Percentiles rank a stretch among this genome's conserved stretches.
Evolutionary conservation across 2,888 invertebrate species (phyloP).

Genomic region (Spisula solida): DNA sequence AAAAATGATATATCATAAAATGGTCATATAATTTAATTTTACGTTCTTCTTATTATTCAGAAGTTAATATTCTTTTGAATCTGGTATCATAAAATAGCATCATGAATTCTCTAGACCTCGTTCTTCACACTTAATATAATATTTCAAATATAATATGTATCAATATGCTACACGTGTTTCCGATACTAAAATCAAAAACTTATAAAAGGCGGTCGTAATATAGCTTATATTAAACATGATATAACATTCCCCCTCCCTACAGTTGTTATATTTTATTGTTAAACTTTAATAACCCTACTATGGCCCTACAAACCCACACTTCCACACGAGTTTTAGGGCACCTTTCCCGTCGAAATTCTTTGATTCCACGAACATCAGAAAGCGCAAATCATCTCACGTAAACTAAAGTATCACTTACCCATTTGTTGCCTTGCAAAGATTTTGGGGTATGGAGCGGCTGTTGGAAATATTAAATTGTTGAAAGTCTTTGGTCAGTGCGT

Average conservation of each 20-base stretch:
- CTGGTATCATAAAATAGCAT: background rate
- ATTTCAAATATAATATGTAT: background rate
- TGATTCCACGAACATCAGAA: conserved; percentile 23
- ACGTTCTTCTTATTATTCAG: background rate
- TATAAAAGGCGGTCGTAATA: background rate
- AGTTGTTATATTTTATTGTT: conserved; percentile 27
- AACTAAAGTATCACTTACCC: conserved; percentile 38
- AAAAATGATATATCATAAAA: background rate
- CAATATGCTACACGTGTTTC: conserved; percentile 5
- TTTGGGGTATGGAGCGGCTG: conserved; percentile 36
- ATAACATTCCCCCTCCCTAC: conserved; percentile 19
- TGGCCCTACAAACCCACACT: background rate
- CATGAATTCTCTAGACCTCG: background rate
- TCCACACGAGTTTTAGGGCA: conserved; percentile 26
- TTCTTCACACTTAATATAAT: background rate
- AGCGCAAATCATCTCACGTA: conserved; percentile 23
- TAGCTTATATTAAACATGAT: background rate
- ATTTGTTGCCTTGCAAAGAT: conserved; percentile 32
- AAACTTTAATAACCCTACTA: background rate
- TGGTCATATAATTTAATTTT: background rate
- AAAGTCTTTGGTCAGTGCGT: conserved; percentile 38
- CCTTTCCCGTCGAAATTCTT: conserved; percentile 33
- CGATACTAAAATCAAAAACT: background rate
- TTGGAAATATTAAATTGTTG: conserved; percentile 27
- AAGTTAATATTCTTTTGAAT: background rate